These are phyloP conservation scores for Pollimyrus isidori DNA, from an alignment of 2,113 vertebrate genomes.

Conservation along the genomic window DNA sequence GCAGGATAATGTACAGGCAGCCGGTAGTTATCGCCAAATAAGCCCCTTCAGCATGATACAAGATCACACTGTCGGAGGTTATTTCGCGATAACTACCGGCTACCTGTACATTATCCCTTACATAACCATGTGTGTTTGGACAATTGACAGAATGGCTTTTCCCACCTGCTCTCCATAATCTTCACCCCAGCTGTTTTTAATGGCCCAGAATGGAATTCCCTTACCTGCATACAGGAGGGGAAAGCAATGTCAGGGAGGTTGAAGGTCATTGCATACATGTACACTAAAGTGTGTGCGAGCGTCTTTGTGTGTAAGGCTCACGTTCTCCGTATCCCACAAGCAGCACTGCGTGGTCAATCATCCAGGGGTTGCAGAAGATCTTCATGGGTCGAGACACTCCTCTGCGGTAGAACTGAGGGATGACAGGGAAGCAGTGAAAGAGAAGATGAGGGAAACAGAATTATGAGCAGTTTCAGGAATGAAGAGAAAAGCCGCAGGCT, in stretches of 20 bases:
- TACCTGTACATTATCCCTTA: too few relatives aligned
- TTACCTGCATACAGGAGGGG: constrained; percentile 55
- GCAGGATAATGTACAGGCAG: too few relatives aligned
- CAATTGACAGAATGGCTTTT: constrained; percentile 3
- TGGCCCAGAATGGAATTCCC: constrained; percentile 75
- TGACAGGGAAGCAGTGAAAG: constrained; percentile 7
- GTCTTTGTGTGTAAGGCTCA: constrained; percentile 46
- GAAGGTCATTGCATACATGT: neutral
- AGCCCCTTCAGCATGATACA: too few relatives aligned
- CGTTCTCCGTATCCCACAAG: constrained; percentile 79
- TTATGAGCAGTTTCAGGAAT: neutral
- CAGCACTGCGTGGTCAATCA: constrained; percentile 82
- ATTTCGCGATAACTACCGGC: too few relatives aligned
- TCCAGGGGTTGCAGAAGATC: constrained; percentile 79
- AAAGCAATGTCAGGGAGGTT: neutral
- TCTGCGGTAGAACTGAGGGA: constrained; percentile 70
- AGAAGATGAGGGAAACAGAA: neutral
- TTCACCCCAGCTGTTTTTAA: constrained; percentile 88
- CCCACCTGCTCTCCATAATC: constrained; percentile 81
- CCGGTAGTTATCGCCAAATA: too few relatives aligned
- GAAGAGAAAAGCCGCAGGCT: neutral
- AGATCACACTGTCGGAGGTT: too few relatives aligned
- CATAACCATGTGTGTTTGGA: neutral
- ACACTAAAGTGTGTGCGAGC: neutral
- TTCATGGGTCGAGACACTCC: constrained; percentile 75